Conservation (phyloP, 1,140 invertebrate species). For the Bemisia tabaci region DNA sequence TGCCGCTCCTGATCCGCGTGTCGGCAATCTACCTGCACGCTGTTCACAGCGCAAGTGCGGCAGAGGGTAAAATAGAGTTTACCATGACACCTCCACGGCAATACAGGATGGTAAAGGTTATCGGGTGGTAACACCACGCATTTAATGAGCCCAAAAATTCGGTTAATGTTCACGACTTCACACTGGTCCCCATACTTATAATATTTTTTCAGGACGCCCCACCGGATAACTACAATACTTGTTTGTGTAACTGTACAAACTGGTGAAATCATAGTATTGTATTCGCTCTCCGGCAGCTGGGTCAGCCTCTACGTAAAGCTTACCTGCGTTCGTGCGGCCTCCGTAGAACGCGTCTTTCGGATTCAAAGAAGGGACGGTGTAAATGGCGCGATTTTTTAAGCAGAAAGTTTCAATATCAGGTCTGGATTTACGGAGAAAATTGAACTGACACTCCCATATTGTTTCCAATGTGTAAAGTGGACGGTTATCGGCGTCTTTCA, state of each 20-base stretch:
- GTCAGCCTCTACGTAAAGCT: neutral
- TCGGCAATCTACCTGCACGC: conserved; percentile 11
- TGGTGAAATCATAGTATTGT: neutral
- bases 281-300: neutral
- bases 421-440: neutral
- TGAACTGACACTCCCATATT: neutral
- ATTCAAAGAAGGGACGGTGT: neutral
- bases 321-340: neutral
- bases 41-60: conserved; percentile 19
- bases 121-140: conserved; percentile 26
- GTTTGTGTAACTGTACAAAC: neutral
- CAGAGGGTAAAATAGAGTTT: conserved; percentile 28
- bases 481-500: neutral
- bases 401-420: neutral
- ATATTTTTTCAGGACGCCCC: neutral
- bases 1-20: conserved; percentile 25
- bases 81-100: conserved; percentile 21
- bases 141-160: conserved; percentile 21
- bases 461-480: neutral
- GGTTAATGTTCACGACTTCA: neutral
- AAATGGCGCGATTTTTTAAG: neutral
- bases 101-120: conserved; percentile 26
- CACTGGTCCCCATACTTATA: conserved; percentile 18
- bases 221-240: neutral
- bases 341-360: neutral